Conservation (phyloP, 2,888 invertebrate species). For the Myopa testacea region DNA sequence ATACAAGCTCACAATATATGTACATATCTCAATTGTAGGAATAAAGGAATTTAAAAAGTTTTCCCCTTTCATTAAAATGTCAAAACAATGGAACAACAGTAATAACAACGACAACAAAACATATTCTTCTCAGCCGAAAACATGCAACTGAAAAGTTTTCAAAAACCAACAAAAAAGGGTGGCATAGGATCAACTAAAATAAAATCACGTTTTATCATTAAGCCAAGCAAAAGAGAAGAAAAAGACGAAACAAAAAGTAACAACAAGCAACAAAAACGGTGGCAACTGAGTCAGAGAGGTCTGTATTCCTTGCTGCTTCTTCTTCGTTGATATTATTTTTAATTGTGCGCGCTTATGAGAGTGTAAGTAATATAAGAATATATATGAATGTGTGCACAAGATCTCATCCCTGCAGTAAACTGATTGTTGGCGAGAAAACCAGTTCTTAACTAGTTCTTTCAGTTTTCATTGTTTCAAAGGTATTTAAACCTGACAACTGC, state of each 20-base stretch:
- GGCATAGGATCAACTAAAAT: constrained; percentile 7
- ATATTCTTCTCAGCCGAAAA: background rate
- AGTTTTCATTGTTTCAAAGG: background rate
- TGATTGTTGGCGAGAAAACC: background rate
- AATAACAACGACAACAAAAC: too few species aligned
- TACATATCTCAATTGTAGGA: too few species aligned
- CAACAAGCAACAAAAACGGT: constrained; percentile 2
- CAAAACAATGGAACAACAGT: too few species aligned
- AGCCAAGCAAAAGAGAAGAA: background rate
- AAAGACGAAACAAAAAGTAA: background rate
- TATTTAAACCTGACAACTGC: background rate
- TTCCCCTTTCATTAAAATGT: too few species aligned
- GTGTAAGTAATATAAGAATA: background rate
- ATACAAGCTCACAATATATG: too few species aligned
- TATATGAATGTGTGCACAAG: constrained; percentile 2
- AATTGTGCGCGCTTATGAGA: constrained; percentile 8
- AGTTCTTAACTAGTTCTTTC: background rate
- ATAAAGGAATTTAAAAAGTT: too few species aligned
- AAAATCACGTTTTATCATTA: constrained; percentile 28
- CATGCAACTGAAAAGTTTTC: background rate
- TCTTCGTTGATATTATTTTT: constrained; percentile 26
- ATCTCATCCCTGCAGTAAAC: background rate
- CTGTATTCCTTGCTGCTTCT: background rate
- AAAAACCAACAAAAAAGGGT: background rate
- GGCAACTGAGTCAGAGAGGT: constrained; percentile 4